Base-by-base conservation (phyloP, 2,888 invertebrate species). In the Zygothrica quintamaculata region DNA sequence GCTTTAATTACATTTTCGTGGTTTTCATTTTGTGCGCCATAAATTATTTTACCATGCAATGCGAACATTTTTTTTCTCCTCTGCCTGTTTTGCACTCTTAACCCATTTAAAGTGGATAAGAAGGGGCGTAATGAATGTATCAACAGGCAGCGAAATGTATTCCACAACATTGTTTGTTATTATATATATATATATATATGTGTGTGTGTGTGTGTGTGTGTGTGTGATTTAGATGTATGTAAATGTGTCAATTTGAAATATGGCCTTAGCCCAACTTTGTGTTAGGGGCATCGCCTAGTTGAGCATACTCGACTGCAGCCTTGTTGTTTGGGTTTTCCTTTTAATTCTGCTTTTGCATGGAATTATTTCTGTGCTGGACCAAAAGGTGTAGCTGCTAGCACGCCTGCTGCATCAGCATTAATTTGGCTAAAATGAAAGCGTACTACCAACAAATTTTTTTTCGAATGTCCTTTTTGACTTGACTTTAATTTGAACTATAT, bases 1-100 rank as follows among this genome's bases (percentile, higher is more conserved):
- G 18, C 18, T 84, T 82, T 87, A 84, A 84, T 84, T 84, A 87
- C 87, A 87, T 88, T 88, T 88, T 81, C 71, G 85, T 72, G 88
- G 87, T 53, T 81, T 85, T 72, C 67, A 66, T 77, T 79, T 71
- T 73, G 70, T 40, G 40, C 61, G 58, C 81, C 81, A 88, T 88
- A 82, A 88, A 82, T 87, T 80, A 88, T 87, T 87, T 85, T 56
- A 13, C 31, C 65, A 58, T 62, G 67, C 67, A 76, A 48, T 36
- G 43, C 34, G 47, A 26, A 39, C 3, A 15, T 33, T 53, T 46
- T 50, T 40, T 46, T 43, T 37, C 15, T 11, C 12, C 6, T 36
- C 29, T 29, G 7, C 26, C 3, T 9, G 31, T 11, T 11, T 44
- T 34, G 34, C 34, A 25, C 16, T 12, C 12, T n/a, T n/a, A n/a